Conservation (phyloP, 2,888 invertebrate species). For the Agrilus cyanescens region DNA sequence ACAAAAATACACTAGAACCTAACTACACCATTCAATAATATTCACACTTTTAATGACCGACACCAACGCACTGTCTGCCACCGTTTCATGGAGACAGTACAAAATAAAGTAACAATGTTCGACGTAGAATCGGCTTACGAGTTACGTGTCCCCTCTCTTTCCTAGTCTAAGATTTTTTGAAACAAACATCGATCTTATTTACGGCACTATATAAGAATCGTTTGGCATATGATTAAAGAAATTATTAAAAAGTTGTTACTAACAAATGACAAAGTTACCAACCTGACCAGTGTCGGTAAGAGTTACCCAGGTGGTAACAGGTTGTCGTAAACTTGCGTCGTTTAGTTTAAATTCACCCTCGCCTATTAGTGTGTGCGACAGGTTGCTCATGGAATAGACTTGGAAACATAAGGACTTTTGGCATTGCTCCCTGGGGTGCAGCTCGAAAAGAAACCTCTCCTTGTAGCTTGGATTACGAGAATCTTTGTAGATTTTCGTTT, state of each 20-base stretch:
- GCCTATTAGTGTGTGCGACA: slow-evolving; percentile 50
- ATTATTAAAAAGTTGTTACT: neutral
- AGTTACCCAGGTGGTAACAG: slow-evolving; percentile 69
- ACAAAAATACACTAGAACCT: too few species aligned
- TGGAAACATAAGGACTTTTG: slow-evolving; percentile 54
- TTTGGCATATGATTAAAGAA: too few species aligned
- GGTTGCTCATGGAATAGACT: slow-evolving; percentile 52
- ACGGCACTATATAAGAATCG: too few species aligned
- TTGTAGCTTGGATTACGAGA: slow-evolving; percentile 64
- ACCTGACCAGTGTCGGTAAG: slow-evolving; percentile 62
- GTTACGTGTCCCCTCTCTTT: too few species aligned
- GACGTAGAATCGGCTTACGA: too few species aligned
- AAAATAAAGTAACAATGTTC: too few species aligned
- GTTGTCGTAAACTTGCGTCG: slow-evolving; percentile 50
- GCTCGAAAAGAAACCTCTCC: slow-evolving; percentile 58
- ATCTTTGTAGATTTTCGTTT: slow-evolving; percentile 57
- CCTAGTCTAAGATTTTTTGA: too few species aligned
- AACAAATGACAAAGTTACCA: slow-evolving; percentile 13
- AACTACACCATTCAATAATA: too few species aligned
- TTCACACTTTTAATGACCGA: too few species aligned
- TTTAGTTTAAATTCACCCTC: slow-evolving; percentile 57
- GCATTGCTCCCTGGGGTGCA: slow-evolving; percentile 47
- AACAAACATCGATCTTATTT: too few species aligned
- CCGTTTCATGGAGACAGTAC: too few species aligned
- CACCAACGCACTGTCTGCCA: too few species aligned